phyloP scores from a whole-genome alignment of 2,113 vertebrate species.

The Elachura formosa region DNA sequence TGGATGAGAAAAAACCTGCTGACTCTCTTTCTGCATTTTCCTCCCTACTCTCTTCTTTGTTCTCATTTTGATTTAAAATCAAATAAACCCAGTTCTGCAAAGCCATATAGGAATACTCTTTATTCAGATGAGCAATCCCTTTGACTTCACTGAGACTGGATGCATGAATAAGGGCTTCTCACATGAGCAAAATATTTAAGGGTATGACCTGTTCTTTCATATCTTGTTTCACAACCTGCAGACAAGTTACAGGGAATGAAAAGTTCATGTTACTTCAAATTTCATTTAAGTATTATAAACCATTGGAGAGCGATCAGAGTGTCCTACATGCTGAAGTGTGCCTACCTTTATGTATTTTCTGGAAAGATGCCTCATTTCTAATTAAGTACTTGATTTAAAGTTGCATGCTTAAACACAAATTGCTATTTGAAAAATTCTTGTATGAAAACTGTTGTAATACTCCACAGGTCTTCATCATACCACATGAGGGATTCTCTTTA shows the following conservation, averaged over 20 bases:
- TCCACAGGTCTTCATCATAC: not conserved
- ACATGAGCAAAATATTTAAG: not conserved
- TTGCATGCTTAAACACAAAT: not conserved
- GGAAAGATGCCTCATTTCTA: conserved; percentile 4
- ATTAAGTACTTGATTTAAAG: conserved; percentile 7
- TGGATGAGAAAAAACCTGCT: conserved; percentile 28
- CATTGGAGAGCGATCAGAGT: not conserved
- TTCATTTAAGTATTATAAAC: not conserved
- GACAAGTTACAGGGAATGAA: not conserved
- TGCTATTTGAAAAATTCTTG: conserved; percentile 2
- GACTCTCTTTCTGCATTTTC: conserved; percentile 25
- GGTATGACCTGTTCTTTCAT: conserved; percentile 10
- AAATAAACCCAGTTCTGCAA: conserved; percentile 35
- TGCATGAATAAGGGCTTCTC: conserved; percentile 12
- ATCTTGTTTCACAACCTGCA: conserved; percentile 14
- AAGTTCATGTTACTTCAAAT: not conserved
- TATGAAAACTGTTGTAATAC: not conserved
- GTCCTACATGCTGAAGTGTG: not conserved
- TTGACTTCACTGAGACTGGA: not conserved
- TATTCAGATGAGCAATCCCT: conserved; percentile 30
- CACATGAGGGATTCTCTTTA: not conserved
- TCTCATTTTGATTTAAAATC: conserved; percentile 44
- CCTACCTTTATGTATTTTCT: not conserved
- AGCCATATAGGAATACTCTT: conserved; percentile 3
- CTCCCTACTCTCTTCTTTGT: conserved; percentile 9